Evolutionary conservation across 1,140 invertebrate species (phyloP).

Genomic region (Ceratoteleas bidentatus): DNA sequence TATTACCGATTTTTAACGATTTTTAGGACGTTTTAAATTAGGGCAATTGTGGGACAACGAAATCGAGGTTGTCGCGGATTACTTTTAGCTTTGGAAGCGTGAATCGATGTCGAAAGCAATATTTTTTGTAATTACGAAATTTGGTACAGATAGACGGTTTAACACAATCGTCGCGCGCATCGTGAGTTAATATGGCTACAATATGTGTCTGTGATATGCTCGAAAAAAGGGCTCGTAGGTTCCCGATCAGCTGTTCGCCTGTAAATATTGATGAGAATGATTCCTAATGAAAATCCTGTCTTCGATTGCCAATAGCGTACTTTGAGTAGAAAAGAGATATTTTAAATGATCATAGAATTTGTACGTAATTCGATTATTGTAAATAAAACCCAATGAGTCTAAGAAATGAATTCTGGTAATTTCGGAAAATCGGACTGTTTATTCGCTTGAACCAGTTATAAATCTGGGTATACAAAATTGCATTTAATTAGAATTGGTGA

Average conservation of each 20-base stretch:
- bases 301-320: slow-evolving; percentile 50
- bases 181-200: slow-evolving; percentile 42
- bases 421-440: slow-evolving; percentile 44
- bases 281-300: slow-evolving; percentile 51
- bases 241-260: slow-evolving; percentile 32
- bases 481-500: too few relatives aligned
- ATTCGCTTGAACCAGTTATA: slow-evolving; percentile 25
- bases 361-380: slow-evolving; percentile 29
- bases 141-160: too few relatives aligned
- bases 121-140: too few relatives aligned
- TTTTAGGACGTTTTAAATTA: neutral
- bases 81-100: too few relatives aligned
- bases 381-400: slow-evolving; percentile 29
- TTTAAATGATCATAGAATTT: slow-evolving; percentile 40
- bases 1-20: neutral
- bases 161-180: too few relatives aligned
- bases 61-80: too few relatives aligned
- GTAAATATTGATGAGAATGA: slow-evolving; percentile 47
- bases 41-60: too few relatives aligned
- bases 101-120: too few relatives aligned
- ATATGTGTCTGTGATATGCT: slow-evolving; percentile 61
- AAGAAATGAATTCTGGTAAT: slow-evolving; percentile 28
- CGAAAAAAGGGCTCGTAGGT: slow-evolving; percentile 44
- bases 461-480: slow-evolving; percentile 48
- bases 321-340: slow-evolving; percentile 55